Evolutionary conservation across 2,797 vertebrate species (phyloP).

Genomic region (Huso huso): DNA sequence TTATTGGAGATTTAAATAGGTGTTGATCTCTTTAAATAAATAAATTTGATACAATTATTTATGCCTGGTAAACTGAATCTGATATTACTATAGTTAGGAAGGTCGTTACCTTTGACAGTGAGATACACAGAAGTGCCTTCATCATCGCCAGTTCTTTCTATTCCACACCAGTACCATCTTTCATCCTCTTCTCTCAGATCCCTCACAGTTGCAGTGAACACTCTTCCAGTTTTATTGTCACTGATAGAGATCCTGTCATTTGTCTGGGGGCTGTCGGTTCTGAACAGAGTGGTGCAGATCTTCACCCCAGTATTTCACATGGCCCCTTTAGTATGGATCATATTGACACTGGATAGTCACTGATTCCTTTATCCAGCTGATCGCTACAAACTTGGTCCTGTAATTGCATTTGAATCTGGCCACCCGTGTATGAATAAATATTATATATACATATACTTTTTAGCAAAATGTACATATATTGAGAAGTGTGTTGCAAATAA

Average conservation of each 20-base stretch:
- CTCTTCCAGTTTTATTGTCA: slow-evolving; percentile 25
- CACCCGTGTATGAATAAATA: too few species aligned
- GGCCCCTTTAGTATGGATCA: neutral
- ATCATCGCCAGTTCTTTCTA: neutral
- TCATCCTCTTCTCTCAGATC: neutral
- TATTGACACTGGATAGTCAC: slow-evolving; percentile 3
- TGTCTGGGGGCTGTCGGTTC: neutral
- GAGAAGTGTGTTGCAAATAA: too few species aligned
- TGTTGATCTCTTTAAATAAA: too few species aligned
- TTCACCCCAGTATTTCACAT: slow-evolving; percentile 5
- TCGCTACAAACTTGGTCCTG: too few species aligned
- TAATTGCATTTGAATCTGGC: too few species aligned
- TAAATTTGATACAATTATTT: too few species aligned
- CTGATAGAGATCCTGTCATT: slow-evolving; percentile 23
- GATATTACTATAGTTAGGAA: too few species aligned
- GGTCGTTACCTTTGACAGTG: too few species aligned
- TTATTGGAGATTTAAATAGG: too few species aligned
- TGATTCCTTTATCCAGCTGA: neutral
- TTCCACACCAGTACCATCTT: neutral
- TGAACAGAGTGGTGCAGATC: neutral
- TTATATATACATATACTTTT: too few species aligned
- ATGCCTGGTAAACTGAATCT: too few species aligned
- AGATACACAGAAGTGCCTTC: neutral
- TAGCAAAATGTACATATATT: too few species aligned
- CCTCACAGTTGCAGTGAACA: neutral